Conservation (phyloP, 2,888 invertebrate genomes). For the Halictus ligatus region DNA sequence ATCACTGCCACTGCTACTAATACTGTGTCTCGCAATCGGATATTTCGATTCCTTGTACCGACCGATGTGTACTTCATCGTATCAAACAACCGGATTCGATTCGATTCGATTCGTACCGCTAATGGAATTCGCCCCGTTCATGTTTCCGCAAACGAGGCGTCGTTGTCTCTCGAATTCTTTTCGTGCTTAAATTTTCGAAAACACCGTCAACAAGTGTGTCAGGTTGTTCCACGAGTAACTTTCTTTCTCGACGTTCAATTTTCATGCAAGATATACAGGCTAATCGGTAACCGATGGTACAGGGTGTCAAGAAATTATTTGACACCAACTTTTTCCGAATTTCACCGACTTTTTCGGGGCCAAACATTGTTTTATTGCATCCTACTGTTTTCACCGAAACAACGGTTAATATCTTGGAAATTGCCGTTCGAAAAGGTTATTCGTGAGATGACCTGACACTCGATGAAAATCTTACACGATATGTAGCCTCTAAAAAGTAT, state of each 20-base stretch:
- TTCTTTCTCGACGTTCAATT: background rate
- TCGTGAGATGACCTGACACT: conserved; percentile 4
- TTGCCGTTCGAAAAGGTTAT: background rate
- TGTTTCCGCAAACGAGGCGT: background rate
- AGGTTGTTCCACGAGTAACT: background rate
- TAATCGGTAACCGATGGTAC: background rate
- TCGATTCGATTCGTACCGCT: background rate
- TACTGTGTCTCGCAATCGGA: conserved; percentile 18
- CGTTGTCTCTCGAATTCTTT: background rate
- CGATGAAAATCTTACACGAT: background rate
- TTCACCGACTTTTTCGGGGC: too few species aligned
- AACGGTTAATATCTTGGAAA: background rate
- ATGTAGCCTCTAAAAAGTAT: background rate
- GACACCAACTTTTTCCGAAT: too few species aligned
- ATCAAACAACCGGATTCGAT: background rate
- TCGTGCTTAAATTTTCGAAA: background rate
- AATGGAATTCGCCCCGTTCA: background rate
- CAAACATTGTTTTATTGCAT: too few species aligned
- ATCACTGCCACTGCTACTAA: conserved; percentile 13
- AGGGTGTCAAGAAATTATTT: too few species aligned
- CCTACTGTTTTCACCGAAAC: background rate
- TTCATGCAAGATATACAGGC: too few species aligned
- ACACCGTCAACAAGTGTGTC: background rate
- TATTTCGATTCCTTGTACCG: background rate
- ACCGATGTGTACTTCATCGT: background rate